phyloP scores from a whole-genome alignment of 2,113 vertebrate species.

The Otus sunia region DNA sequence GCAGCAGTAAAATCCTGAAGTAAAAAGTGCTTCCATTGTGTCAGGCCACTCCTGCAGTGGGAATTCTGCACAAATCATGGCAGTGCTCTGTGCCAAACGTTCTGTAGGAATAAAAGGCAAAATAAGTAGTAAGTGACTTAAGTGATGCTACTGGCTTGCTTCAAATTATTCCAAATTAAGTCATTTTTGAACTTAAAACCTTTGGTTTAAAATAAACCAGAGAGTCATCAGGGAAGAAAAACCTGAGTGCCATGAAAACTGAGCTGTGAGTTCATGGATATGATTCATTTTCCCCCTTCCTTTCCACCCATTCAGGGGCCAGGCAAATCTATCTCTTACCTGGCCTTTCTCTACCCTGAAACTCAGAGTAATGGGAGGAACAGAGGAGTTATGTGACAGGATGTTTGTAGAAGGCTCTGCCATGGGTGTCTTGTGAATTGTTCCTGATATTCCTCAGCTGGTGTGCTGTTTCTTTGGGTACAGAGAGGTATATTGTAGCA shows the following conservation, averaged over 20 bases:
- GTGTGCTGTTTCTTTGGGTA: background rate
- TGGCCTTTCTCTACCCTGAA: slow-evolving; percentile 7
- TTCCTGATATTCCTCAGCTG: background rate
- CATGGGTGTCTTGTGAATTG: background rate
- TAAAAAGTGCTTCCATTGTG: background rate
- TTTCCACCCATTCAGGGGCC: background rate
- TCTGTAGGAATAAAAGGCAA: slow-evolving; percentile 38
- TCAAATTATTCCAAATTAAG: slow-evolving; percentile 65
- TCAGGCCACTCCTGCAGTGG: background rate
- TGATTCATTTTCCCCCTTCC: slow-evolving; percentile 44
- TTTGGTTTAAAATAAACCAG: slow-evolving; percentile 57
- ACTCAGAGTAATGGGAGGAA: background rate
- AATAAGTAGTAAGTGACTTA: slow-evolving; percentile 16
- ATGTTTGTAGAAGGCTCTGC: background rate
- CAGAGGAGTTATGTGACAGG: background rate
- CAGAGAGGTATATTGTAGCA: background rate
- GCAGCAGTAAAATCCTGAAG: background rate
- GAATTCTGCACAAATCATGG: background rate
- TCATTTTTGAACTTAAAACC: slow-evolving; percentile 60
- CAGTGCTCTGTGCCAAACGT: background rate
- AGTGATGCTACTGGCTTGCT: slow-evolving; percentile 58
- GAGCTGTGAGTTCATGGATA: slow-evolving; percentile 11
- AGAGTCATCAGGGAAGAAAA: slow-evolving; percentile 38
- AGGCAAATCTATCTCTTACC: slow-evolving; percentile 11
- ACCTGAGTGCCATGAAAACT: slow-evolving; percentile 18